phyloP scores from a whole-genome alignment of 2,888 invertebrate genomes.

The Tinea semifulvella region DNA sequence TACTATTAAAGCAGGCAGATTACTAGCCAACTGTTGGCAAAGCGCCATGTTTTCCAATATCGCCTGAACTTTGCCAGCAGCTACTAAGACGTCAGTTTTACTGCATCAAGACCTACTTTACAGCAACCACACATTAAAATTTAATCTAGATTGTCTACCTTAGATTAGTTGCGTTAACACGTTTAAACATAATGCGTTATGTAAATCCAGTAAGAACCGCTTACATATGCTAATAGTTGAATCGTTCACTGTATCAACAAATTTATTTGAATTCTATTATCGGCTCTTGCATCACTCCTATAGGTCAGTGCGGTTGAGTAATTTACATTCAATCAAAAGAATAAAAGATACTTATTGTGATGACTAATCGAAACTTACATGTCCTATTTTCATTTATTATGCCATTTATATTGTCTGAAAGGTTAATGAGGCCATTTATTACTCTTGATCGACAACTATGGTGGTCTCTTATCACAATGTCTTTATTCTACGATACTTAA shows the following conservation, averaged over 20 bases:
- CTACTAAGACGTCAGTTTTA: slow-evolving; percentile 7
- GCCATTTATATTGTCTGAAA: not conserved
- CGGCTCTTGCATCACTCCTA: not conserved
- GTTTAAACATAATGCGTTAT: not conserved
- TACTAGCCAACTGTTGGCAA: slow-evolving; percentile 12
- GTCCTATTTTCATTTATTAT: not conserved
- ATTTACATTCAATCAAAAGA: slow-evolving; percentile 6
- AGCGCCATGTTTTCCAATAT: not conserved
- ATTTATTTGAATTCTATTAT: slow-evolving; percentile 7
- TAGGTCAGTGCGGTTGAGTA: not conserved
- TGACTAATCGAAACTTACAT: not conserved
- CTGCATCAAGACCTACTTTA: slow-evolving; percentile 11
- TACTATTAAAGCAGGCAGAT: not conserved
- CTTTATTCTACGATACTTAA: too few relatives aligned
- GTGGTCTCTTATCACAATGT: too few relatives aligned
- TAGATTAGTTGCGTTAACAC: not conserved
- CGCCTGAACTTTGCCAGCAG: slow-evolving; percentile 6
- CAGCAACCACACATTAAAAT: not conserved
- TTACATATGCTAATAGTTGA: slow-evolving; percentile 5
- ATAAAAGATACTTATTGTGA: not conserved
- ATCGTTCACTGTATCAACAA: slow-evolving; percentile 3
- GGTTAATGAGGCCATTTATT: not conserved
- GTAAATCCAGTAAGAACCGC: not conserved
- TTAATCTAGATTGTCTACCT: not conserved
- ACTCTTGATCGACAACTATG: too few relatives aligned